These are phyloP conservation scores for Nothocercus nigrocapillus DNA, from an alignment of 2,113 vertebrate species.

Conservation along the genomic window DNA sequence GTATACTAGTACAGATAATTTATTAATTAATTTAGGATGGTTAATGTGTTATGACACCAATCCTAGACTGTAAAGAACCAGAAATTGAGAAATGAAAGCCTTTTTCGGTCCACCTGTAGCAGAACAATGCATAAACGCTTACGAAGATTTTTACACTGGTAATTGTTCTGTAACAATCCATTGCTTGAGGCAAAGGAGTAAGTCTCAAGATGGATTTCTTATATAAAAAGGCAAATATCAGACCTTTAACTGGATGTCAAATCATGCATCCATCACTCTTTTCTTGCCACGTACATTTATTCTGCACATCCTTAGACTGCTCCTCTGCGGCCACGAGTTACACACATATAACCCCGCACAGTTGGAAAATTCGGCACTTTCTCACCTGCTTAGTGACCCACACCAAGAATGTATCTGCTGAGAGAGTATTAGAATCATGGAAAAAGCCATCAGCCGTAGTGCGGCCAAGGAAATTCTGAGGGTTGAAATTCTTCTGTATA, in stretches of 20 bases:
- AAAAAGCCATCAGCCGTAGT: conserved; percentile 34
- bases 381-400: neutral
- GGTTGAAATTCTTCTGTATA: conserved; percentile 35
- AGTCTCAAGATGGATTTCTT: neutral
- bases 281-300: neutral
- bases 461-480: conserved; percentile 33
- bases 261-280: neutral
- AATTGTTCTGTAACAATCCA: neutral
- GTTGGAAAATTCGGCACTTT: conserved; percentile 8
- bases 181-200: neutral
- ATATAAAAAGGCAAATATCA: conserved; percentile 2
- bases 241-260: neutral
- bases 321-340: neutral
- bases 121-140: neutral
- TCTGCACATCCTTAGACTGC: neutral
- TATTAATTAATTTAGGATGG: neutral
- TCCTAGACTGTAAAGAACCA: neutral
- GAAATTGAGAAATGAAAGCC: neutral
- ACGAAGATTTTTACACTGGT: neutral
- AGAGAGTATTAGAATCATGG: conserved; percentile 40
- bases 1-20: neutral
- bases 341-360: neutral
- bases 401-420: neutral
- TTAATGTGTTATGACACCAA: neutral
- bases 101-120: neutral